phyloP scores from a whole-genome alignment of 2,113 vertebrate genomes.

The Tretioscincus oriximinensis region DNA sequence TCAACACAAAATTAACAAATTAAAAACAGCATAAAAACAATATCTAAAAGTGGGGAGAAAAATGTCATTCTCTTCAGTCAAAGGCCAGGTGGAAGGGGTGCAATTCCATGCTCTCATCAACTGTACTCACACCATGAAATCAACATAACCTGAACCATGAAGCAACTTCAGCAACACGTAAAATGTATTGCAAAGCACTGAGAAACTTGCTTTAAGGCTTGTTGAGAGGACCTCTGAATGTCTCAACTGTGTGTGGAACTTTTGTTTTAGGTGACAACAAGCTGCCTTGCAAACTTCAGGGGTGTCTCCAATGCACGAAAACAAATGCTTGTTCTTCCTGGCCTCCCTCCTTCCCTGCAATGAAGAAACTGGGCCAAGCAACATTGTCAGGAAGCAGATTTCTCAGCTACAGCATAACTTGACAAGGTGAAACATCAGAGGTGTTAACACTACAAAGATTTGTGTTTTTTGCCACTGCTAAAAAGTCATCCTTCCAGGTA shows the following conservation, averaged over 20 bases:
- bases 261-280: neutral
- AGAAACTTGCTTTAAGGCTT: neutral
- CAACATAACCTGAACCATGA: neutral
- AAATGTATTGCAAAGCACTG: constrained; percentile 4
- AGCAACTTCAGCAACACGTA: neutral
- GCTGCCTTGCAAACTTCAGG: constrained; percentile 19
- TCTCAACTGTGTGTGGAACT: neutral
- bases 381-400: constrained; percentile 22
- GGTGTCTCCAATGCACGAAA: constrained; percentile 28
- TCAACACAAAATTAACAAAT: no score
- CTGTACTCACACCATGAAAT: neutral
- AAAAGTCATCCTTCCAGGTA: neutral
- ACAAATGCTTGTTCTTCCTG: constrained; percentile 25
- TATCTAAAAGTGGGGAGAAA: no score
- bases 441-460: constrained; percentile 5
- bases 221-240: neutral
- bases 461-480: neutral
- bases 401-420: constrained; percentile 20
- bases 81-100: no score
- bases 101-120: no score
- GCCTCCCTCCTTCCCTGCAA: neutral
- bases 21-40: no score
- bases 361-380: constrained; percentile 39
- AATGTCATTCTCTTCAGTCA: no score
- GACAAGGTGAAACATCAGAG: neutral